Percentiles rank a stretch among this genome's conserved stretches.
phyloP scores from a whole-genome alignment of 37 sponge, comb jelly and placozoan species.

The Axinella damicornis region DNA sequence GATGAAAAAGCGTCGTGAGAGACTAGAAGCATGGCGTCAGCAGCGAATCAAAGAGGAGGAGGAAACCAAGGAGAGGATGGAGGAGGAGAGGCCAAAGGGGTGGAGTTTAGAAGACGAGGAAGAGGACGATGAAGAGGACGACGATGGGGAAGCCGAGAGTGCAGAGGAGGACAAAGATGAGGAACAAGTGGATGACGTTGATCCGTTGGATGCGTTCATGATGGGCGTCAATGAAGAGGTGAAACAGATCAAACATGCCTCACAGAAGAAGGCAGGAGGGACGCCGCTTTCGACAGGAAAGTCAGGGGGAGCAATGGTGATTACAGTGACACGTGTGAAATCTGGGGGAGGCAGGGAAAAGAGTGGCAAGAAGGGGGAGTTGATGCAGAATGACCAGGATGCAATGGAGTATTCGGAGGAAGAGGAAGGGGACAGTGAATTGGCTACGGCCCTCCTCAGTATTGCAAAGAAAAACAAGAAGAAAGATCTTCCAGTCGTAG shows the following conservation, averaged over 20 bases:
- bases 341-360: constrained; percentile 40
- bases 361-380: constrained; percentile 83
- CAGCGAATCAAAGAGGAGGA: constrained; percentile 78
- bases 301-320: constrained; percentile 11
- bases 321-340: constrained; percentile 46
- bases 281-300: not conserved
- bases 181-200: constrained; percentile 72
- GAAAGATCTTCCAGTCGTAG: constrained; percentile 91
- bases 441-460: constrained; percentile 66
- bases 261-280: constrained; percentile 18
- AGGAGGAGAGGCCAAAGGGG: constrained; percentile 27
- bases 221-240: constrained; percentile 42
- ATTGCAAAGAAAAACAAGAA: constrained; percentile 78
- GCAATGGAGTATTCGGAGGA: constrained; percentile 92
- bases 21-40: constrained; percentile 94
- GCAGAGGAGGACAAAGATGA: constrained; percentile 93
- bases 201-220: constrained; percentile 95
- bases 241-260: constrained; percentile 22
- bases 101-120: constrained; percentile 67
- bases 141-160: constrained; percentile 74
- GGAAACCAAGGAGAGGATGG: constrained; percentile 41
- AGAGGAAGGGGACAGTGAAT: constrained; percentile 81
- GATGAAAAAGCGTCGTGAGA: constrained; percentile 90
- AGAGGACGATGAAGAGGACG: constrained; percentile 90
- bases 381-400: constrained; percentile 92